Conservation (phyloP, 1,140 invertebrate genomes). For the Lutraria rhynchaena region DNA sequence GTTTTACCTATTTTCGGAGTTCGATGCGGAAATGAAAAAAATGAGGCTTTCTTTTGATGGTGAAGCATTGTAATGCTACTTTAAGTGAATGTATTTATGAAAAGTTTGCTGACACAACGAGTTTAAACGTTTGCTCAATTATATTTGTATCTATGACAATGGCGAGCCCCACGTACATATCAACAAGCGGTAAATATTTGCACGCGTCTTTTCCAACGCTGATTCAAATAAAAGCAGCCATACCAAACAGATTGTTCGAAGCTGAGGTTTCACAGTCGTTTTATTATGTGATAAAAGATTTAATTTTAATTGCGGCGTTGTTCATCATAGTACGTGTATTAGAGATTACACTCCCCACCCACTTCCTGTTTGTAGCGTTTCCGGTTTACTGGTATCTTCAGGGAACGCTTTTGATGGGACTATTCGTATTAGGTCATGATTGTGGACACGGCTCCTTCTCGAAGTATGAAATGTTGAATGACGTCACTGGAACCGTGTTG, state of each 20-base stretch:
- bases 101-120: too few species aligned
- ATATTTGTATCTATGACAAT: too few species aligned
- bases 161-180: too few species aligned
- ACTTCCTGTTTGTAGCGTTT: conserved; percentile 42
- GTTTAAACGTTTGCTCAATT: too few species aligned
- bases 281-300: conserved; percentile 78
- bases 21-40: too few species aligned
- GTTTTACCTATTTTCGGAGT: too few species aligned
- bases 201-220: conserved; percentile 66
- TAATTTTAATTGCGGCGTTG: conserved; percentile 68
- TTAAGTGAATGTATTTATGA: too few species aligned
- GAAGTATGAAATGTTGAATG: conserved; percentile 74
- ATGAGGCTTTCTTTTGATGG: too few species aligned
- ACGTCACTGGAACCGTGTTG: conserved; percentile 69
- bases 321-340: conserved; percentile 56
- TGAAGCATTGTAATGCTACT: too few species aligned
- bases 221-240: conserved; percentile 73
- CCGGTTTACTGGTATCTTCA: conserved; percentile 76
- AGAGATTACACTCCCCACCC: conserved; percentile 54
- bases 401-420: conserved; percentile 80
- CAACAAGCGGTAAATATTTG: too few species aligned
- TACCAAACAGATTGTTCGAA: conserved; percentile 79
- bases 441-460: conserved; percentile 83
- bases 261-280: conserved; percentile 74
- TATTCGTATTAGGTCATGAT: conserved; percentile 83